Percentiles rank a stretch among this genome's conserved stretches.
Conservation (phyloP, 2,113 vertebrate species). For the Anas platyrhynchos region DNA sequence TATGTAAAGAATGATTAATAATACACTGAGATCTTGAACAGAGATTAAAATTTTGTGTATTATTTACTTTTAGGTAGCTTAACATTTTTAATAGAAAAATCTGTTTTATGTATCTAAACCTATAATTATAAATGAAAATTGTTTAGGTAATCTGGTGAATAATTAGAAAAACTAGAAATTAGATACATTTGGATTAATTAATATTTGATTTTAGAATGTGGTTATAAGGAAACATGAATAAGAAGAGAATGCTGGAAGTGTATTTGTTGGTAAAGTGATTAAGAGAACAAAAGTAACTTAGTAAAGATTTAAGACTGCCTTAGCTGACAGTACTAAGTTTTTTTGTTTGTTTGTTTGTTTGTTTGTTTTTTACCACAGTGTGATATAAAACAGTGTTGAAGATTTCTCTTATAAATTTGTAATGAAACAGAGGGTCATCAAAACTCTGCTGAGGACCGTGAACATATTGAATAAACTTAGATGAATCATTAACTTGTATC, state of each 20-base stretch:
- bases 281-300: background rate
- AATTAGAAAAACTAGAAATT: conserved; percentile 10
- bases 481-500: background rate
- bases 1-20: background rate
- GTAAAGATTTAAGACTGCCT: background rate
- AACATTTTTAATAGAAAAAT: conserved; percentile 26
- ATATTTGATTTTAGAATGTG: background rate
- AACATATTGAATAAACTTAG: background rate
- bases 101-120: background rate
- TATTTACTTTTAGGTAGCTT: conserved; percentile 33
- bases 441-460: background rate
- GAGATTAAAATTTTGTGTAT: conserved; percentile 9
- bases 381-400: background rate
- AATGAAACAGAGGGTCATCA: background rate
- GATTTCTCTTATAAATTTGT: background rate
- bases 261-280: background rate
- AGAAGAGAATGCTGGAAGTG: background rate
- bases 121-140: conserved; percentile 20
- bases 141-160: conserved; percentile 10
- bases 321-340: background rate
- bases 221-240: background rate
- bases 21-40: background rate
- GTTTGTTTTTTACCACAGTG: background rate
- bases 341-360: no score
- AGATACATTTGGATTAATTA: conserved; percentile 8